A percentile compares a stretch with the other conserved stretches of the same genome.
These are phyloP conservation scores for Coremacera marginata DNA, from an alignment of 2,888 invertebrate genomes.

Conservation along the genomic window DNA sequence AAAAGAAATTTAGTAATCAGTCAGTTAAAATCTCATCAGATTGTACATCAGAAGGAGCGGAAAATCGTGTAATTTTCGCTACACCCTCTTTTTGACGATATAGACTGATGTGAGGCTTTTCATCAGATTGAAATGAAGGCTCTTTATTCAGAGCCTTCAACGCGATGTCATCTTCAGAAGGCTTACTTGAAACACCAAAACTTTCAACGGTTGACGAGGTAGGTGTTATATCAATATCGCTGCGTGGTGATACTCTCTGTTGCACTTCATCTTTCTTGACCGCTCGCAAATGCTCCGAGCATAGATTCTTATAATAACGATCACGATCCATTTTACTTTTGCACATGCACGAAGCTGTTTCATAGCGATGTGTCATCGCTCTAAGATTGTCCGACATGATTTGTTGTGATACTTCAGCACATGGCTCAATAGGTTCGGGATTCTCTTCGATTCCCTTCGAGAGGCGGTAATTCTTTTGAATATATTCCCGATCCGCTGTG, in stretches of 20 bases:
- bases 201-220: slow-evolving; percentile 13
- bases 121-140: too few species aligned
- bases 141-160: not conserved
- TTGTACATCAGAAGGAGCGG: too few species aligned
- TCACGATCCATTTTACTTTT: not conserved
- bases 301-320: slow-evolving; percentile 12
- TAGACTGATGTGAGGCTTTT: too few species aligned
- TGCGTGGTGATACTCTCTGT: not conserved
- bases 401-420: not conserved
- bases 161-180: not conserved
- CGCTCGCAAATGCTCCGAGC: not conserved
- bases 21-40: too few species aligned
- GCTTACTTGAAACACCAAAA: not conserved
- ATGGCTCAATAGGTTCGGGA: not conserved
- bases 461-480: slow-evolving; percentile 2
- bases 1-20: too few species aligned
- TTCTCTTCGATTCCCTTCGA: not conserved
- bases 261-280: not conserved
- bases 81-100: too few species aligned
- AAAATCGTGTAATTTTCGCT: too few species aligned
- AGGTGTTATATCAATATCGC: not conserved
- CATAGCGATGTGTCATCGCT: not conserved
- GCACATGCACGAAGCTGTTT: not conserved
- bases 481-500: slow-evolving; percentile 18
- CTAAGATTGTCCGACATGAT: slow-evolving; percentile 4